A percentile compares a stretch with the other conserved stretches of the same genome.
Conservation (phyloP, 2,113 vertebrate genomes). For the Saiga tatarica region DNA sequence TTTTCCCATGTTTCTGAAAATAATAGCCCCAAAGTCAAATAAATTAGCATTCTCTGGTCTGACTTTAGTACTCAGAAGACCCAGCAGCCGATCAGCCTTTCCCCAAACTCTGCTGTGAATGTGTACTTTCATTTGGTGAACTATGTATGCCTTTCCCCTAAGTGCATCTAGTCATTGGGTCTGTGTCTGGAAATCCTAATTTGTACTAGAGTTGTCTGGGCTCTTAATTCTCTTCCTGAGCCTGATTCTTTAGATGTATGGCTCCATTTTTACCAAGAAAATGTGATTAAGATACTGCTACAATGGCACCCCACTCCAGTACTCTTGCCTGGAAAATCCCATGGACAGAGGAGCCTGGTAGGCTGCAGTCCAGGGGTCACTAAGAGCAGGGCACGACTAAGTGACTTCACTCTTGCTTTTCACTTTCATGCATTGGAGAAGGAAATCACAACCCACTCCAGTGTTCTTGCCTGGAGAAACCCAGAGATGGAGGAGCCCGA, state of each 20-base stretch:
- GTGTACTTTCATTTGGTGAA: neutral
- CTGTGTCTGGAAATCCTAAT: neutral
- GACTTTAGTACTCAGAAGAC: neutral
- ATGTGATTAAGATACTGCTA: neutral
- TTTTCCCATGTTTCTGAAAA: neutral
- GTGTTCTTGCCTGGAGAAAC: too few relatives aligned
- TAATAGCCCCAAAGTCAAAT: neutral
- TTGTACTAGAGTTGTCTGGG: neutral
- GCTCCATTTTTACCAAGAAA: neutral
- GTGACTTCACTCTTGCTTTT: too few relatives aligned
- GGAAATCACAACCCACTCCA: too few relatives aligned
- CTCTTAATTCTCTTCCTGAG: neutral
- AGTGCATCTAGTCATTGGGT: neutral
- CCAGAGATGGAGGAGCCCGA: too few relatives aligned
- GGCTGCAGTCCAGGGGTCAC: too few relatives aligned
- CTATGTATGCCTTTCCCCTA: fast-evolving
- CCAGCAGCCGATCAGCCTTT: neutral
- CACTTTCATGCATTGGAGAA: too few relatives aligned
- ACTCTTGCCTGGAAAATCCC: too few relatives aligned
- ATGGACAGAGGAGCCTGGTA: too few relatives aligned
- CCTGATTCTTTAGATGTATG: neutral
- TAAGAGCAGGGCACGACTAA: too few relatives aligned
- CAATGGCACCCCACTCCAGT: too few relatives aligned
- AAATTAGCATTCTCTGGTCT: neutral
- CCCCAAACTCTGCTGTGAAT: neutral